These are phyloP conservation scores for Thryonomys swinderianus DNA, from an alignment of 2,113 vertebrate species.

Conservation along the genomic window DNA sequence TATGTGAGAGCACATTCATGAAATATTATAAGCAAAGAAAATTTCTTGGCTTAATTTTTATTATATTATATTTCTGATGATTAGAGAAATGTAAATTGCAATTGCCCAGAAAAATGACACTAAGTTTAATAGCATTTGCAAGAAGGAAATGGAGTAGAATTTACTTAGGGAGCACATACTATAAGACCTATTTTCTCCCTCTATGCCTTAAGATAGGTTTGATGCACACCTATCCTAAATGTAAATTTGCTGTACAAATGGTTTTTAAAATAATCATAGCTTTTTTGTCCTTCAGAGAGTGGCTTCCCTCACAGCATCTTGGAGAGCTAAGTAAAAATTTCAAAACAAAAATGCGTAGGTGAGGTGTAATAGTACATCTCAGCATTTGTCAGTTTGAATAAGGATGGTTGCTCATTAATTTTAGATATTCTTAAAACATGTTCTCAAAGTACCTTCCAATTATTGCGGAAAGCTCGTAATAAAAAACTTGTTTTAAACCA, in stretches of 20 bases:
- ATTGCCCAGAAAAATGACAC: neutral
- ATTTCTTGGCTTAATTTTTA: neutral
- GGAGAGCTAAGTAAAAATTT: slow-evolving; percentile 54
- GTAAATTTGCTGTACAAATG: slow-evolving; percentile 2
- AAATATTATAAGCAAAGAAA: slow-evolving; percentile 40
- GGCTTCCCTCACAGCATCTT: slow-evolving; percentile 15
- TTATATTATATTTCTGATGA: neutral
- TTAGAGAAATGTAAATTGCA: neutral
- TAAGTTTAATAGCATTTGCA: neutral
- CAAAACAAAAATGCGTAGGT: slow-evolving; percentile 13
- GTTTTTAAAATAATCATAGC: slow-evolving; percentile 39
- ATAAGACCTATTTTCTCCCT: neutral
- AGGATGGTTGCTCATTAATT: slow-evolving; percentile 51
- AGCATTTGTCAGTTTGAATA: neutral
- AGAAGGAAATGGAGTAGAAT: slow-evolving; percentile 5
- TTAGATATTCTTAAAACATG: slow-evolving; percentile 10
- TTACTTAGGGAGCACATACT: neutral
- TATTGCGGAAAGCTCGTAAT: slow-evolving; percentile 16
- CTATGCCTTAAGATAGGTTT: neutral
- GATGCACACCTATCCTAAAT: neutral
- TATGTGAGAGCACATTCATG: neutral
- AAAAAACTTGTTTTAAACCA: slow-evolving; percentile 39
- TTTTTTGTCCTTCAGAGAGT: slow-evolving; percentile 41
- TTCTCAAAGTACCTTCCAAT: slow-evolving; percentile 33
- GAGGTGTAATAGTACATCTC: slow-evolving; percentile 1